phyloP scores from a whole-genome alignment of 2,888 invertebrate genomes.

The Eristalis arbustorum region DNA sequence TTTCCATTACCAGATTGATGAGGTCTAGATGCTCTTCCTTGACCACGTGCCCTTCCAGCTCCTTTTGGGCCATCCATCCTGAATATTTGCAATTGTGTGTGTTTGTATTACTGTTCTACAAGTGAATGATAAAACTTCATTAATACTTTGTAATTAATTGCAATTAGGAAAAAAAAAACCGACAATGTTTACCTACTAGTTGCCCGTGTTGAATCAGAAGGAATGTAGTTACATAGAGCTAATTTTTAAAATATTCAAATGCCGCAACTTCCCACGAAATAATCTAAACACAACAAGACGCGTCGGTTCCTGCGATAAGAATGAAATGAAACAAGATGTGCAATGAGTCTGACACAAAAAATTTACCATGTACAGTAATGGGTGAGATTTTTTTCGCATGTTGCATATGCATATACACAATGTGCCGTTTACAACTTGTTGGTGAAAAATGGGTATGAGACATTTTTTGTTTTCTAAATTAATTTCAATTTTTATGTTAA shows the following conservation, averaged over 20 bases:
- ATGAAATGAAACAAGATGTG: neutral
- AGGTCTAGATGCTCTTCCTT: slow-evolving; percentile 65
- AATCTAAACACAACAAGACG: neutral
- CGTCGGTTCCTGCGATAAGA: neutral
- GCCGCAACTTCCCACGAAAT: slow-evolving; percentile 1
- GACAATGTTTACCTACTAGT: neutral
- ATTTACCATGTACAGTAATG: neutral
- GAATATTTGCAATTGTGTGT: neutral
- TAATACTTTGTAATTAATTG: no score
- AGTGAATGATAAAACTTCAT: neutral
- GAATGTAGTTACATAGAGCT: neutral
- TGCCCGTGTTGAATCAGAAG: neutral
- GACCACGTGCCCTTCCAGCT: slow-evolving; percentile 72
- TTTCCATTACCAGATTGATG: slow-evolving; percentile 27
- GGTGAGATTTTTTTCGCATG: neutral
- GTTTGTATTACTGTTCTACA: no score
- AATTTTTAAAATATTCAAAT: neutral
- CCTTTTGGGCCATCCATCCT: slow-evolving; percentile 66
- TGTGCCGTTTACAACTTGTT: no score
- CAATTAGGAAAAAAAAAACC: neutral
- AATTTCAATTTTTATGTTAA: no score
- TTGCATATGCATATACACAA: no score
- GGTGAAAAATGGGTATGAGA: no score
- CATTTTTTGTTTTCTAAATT: no score
- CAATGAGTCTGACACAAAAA: neutral